Evolutionary conservation across 2,888 invertebrate species (phyloP).

Genomic region (Aricia artaxerxes): DNA sequence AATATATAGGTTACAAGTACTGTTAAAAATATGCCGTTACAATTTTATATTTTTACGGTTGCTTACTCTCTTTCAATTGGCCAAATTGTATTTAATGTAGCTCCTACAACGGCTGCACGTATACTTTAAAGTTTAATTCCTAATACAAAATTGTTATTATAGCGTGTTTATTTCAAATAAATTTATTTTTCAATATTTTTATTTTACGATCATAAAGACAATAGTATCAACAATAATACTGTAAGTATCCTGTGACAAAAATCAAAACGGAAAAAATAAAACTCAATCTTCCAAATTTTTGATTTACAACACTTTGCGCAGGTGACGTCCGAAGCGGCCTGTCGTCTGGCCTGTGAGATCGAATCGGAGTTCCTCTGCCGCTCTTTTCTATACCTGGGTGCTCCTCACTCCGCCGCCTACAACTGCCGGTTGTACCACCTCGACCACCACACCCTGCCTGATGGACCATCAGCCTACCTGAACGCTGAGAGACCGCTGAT

Average conservation of each 20-base stretch:
- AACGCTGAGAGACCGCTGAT: conserved; percentile 94
- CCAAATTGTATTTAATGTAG: background rate
- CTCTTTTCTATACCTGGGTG: conserved; percentile 89
- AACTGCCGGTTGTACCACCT: conserved; percentile 96
- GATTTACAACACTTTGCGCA: conserved; percentile 48
- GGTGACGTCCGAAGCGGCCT: conserved; percentile 94
- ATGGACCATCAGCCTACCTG: conserved; percentile 94
- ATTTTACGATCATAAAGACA: no score
- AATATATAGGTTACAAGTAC: conserved; percentile 17
- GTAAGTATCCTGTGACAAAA: no score
- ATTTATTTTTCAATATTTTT: no score
- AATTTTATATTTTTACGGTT: conserved; percentile 27
- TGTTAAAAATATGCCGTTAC: conserved; percentile 17
- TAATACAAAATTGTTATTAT: background rate
- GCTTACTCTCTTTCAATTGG: background rate
- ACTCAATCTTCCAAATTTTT: background rate
- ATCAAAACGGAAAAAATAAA: background rate
- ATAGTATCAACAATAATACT: no score
- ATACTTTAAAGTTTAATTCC: background rate
- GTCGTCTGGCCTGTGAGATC: conserved; percentile 93
- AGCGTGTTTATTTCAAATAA: no score
- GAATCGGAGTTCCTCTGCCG: conserved; percentile 96
- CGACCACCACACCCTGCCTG: conserved; percentile 94
- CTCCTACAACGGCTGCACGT: background rate
- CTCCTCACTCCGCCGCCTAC: conserved; percentile 88